Evolutionary conservation across 2,888 invertebrate species (phyloP).

Genomic region (Furcula furcula): DNA sequence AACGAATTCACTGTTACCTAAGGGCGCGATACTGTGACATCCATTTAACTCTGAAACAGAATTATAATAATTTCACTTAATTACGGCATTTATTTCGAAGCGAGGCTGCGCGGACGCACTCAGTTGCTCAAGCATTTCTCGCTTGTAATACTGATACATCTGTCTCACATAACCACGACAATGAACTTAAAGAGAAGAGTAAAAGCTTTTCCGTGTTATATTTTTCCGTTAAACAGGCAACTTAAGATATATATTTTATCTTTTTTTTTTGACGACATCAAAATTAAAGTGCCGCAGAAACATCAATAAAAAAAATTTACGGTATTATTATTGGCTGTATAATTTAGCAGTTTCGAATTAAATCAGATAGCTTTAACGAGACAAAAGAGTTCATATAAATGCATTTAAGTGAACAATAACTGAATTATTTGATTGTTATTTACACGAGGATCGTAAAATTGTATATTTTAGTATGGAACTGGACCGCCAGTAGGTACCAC

Average conservation of each 20-base stretch:
- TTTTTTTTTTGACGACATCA: no score
- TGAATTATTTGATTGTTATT: conserved; percentile 67
- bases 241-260: no score
- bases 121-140: conserved; percentile 53
- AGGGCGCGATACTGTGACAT: conserved; percentile 68
- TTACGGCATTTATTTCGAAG: conserved; percentile 71
- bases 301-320: no score
- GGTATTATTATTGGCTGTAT: no score
- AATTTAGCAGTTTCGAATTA: no score
- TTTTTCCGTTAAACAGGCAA: conserved; percentile 47
- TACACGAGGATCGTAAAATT: conserved; percentile 64
- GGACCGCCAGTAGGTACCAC: no score
- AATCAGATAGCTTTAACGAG: conserved; percentile 25
- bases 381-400: conserved; percentile 34
- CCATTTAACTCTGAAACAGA: conserved; percentile 70
- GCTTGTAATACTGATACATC: conserved; percentile 31
- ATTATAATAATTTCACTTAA: conserved; percentile 80
- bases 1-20: conserved; percentile 56
- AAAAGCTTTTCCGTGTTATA: conserved; percentile 64
- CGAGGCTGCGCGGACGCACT: conserved; percentile 59
- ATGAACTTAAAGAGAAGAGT: conserved; percentile 60
- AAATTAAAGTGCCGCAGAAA: no score
- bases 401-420: conserved; percentile 36
- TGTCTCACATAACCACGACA: conserved; percentile 43
- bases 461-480: conserved; percentile 48